Percentiles rank a stretch among this genome's conserved stretches.
Evolutionary conservation across 1,140 invertebrate species (phyloP).

Genomic region (Drosophila kurseongensis): DNA sequence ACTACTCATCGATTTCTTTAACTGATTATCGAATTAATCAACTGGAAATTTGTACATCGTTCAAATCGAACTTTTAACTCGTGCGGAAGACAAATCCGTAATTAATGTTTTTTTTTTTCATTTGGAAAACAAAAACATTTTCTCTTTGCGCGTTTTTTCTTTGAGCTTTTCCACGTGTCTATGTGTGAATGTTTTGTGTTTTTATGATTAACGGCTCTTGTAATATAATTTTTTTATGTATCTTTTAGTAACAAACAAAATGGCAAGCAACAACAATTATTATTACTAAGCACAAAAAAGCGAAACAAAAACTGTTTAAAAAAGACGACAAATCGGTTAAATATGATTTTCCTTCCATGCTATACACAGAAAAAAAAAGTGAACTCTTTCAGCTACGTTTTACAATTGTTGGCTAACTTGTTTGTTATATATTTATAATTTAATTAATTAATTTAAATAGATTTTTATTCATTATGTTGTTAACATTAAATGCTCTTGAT

Average conservation of each 20-base stretch:
- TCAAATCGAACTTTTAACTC: constrained; percentile 36
- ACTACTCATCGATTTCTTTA: constrained; percentile 22
- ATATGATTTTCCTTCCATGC: constrained; percentile 26
- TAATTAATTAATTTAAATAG: constrained; percentile 30
- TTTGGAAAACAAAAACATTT: constrained; percentile 33
- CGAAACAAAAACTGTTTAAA: constrained; percentile 5
- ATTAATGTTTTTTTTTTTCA: constrained; percentile 6
- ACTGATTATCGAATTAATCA: constrained; percentile 30
- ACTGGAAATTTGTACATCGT: constrained; percentile 46
- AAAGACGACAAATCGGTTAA: constrained; percentile 3
- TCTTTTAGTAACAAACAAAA: constrained; percentile 54
- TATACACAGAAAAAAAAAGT: constrained; percentile 32
- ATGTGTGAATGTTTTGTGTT: constrained; percentile 21
- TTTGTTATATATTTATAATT: constrained; percentile 32
- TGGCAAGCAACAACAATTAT: constrained; percentile 54
- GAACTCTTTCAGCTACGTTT: constrained; percentile 53
- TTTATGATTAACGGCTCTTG: constrained; percentile 51
- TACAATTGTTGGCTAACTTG: constrained; percentile 55
- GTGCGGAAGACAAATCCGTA: constrained; percentile 48
- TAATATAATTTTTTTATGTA: constrained; percentile 20
- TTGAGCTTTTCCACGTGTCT: constrained; percentile 42
- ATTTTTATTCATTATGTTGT: constrained; percentile 48
- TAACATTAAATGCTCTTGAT: constrained; percentile 72
- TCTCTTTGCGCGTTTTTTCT: constrained; percentile 38
- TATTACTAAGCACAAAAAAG: constrained; percentile 30